Percentiles rank a stretch among this genome's conserved stretches.
Evolutionary conservation across 53 echinoderm and acorn worm genomes (phyloP).

Genomic region (Apostichopus leukothele): DNA sequence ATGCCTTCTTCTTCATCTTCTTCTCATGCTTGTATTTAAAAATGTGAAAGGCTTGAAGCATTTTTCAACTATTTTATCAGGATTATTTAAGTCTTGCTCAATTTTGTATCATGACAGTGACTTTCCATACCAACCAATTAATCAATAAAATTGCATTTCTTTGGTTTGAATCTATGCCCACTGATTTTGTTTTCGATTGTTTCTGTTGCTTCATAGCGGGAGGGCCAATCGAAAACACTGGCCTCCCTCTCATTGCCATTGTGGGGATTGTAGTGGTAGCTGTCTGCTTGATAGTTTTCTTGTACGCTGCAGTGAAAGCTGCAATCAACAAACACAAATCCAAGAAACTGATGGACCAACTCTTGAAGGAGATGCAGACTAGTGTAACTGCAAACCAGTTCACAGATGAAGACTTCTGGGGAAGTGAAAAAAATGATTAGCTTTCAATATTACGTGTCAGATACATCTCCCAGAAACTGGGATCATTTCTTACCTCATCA

Average conservation of each 20-base stretch:
- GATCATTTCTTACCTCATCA: not conserved
- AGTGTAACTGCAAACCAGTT: slow-evolving; percentile 63
- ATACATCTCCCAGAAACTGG: not conserved
- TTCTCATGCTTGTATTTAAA: too few relatives aligned
- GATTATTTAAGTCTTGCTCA: too few relatives aligned
- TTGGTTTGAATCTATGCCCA: too few relatives aligned
- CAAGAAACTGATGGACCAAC: slow-evolving; percentile 75
- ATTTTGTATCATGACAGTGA: too few relatives aligned
- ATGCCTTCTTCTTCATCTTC: too few relatives aligned
- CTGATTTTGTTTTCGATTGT: not conserved
- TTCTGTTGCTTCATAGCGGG: slow-evolving; percentile 38
- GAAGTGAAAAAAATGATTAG: slow-evolving; percentile 45
- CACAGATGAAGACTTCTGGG: slow-evolving; percentile 93
- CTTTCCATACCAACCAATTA: too few relatives aligned
- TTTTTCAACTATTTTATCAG: too few relatives aligned
- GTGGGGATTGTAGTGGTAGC: slow-evolving; percentile 68
- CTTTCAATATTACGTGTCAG: not conserved
- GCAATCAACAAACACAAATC: slow-evolving; percentile 60
- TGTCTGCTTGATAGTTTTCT: slow-evolving; percentile 65
- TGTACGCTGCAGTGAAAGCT: slow-evolving; percentile 52
- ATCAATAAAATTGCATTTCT: too few relatives aligned
- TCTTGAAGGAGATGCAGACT: slow-evolving; percentile 70
- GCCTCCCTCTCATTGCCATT: slow-evolving; percentile 69
- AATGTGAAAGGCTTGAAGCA: too few relatives aligned
- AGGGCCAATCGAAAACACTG: slow-evolving; percentile 41